Conservation (phyloP, 2,113 vertebrate genomes). For the Callionymus lyra region DNA sequence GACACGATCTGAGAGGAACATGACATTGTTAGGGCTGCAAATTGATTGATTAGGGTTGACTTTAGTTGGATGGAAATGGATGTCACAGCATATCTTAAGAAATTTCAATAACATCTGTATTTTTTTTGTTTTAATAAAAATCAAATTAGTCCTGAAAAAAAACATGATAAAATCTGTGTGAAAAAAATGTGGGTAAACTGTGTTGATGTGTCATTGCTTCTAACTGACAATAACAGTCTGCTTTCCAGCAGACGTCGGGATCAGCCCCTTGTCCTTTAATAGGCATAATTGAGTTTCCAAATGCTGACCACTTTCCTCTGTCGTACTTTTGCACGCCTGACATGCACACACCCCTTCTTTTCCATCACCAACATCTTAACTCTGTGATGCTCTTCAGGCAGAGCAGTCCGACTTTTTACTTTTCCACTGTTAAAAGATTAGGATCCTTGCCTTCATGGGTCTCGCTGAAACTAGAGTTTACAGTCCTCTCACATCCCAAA, state of each 20-base stretch:
- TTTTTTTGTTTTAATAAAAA: too few relatives aligned
- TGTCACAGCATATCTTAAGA: background rate
- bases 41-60: background rate
- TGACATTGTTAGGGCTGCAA: slow-evolving; percentile 4
- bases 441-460: slow-evolving; percentile 44
- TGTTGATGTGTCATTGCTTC: slow-evolving; percentile 1
- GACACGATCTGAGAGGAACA: background rate
- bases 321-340: slow-evolving; percentile 7
- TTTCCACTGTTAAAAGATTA: slow-evolving; percentile 1
- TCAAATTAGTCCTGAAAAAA: too few relatives aligned
- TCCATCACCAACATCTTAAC: background rate
- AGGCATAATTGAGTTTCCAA: slow-evolving; percentile 32
- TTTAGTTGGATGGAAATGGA: slow-evolving; percentile 15
- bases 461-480: slow-evolving; percentile 63
- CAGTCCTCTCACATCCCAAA: slow-evolving; percentile 62
- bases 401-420: background rate
- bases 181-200: slow-evolving; percentile 1
- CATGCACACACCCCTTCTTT: background rate
- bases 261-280: slow-evolving; percentile 39
- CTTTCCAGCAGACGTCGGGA: slow-evolving; percentile 14
- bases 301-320: slow-evolving; percentile 13
- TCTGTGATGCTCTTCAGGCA: too few relatives aligned
- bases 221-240: slow-evolving; percentile 10
- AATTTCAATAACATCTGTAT: too few relatives aligned
- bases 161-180: too few relatives aligned